A percentile compares a stretch with the other conserved stretches of the same genome.
Evolutionary conservation across 2,888 invertebrate species (phyloP).

Genomic region (Branchipolynoe longqiensis): DNA sequence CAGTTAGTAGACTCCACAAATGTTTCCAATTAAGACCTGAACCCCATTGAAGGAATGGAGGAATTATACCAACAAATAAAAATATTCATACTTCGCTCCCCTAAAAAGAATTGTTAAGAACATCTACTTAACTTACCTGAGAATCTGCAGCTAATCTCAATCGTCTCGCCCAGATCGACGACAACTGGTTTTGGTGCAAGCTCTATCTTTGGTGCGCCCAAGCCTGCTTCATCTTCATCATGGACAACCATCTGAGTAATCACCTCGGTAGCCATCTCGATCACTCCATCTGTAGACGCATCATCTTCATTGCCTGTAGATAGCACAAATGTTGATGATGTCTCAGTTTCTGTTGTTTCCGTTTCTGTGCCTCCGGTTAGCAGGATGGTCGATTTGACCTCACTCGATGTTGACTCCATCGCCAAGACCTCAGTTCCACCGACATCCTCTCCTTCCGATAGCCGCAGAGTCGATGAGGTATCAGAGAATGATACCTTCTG

Average conservation of each 20-base stretch:
- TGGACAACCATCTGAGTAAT: background rate
- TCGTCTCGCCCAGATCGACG: constrained; percentile 61
- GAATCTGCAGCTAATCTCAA: constrained; percentile 57
- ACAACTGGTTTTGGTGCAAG: constrained; percentile 57
- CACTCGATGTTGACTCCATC: background rate
- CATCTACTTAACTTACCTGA: constrained; percentile 44
- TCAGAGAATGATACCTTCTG: background rate
- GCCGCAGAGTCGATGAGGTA: too few species aligned
- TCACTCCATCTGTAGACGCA: background rate
- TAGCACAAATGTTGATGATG: background rate
- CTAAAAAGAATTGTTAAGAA: too few species aligned
- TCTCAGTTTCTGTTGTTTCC: background rate
- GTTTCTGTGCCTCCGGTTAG: background rate
- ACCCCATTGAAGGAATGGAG: too few species aligned
- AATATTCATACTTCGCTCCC: too few species aligned
- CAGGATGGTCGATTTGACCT: background rate
- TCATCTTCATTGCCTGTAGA: too few species aligned
- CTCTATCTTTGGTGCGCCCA: constrained; percentile 37
- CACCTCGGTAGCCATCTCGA: background rate
- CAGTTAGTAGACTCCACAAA: too few species aligned
- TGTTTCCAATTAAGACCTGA: too few species aligned
- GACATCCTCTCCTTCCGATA: too few species aligned
- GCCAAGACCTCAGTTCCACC: background rate
- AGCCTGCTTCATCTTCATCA: background rate
- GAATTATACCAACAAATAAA: too few species aligned